These are phyloP conservation scores for Sphenodon punctatus DNA, from an alignment of 2,797 vertebrate genomes.

Conservation along the genomic window DNA sequence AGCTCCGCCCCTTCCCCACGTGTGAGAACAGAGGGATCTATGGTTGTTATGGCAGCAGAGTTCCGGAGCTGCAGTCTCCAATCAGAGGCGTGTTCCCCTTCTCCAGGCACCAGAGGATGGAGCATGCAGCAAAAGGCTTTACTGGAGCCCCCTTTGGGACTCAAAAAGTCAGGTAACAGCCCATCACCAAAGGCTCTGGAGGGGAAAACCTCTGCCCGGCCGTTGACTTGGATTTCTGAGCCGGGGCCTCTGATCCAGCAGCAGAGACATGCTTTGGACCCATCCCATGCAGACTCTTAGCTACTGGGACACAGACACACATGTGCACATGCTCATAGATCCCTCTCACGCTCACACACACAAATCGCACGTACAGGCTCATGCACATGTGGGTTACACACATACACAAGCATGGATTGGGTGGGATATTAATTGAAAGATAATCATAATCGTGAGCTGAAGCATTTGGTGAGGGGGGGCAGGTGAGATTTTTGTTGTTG, in stretches of 20 bases:
- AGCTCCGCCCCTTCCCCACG: background rate
- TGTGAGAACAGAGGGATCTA: background rate
- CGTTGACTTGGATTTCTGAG: accelerated
- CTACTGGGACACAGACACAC: background rate
- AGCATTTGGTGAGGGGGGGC: too few relatives aligned
- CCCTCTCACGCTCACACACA: background rate
- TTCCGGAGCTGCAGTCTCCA: background rate
- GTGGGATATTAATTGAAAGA: too few relatives aligned
- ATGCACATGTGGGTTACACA: too few relatives aligned
- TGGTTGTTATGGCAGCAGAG: conserved; percentile 40
- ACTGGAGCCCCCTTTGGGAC: conserved; percentile 57
- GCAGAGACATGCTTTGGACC: too few relatives aligned
- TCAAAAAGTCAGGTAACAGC: conserved; percentile 61
- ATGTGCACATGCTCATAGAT: background rate
- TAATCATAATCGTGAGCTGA: too few relatives aligned
- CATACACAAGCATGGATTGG: too few relatives aligned
- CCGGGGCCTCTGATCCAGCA: background rate
- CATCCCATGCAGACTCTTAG: background rate
- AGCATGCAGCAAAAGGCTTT: conserved; percentile 13
- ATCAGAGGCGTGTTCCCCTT: background rate
- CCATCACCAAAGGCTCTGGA: background rate
- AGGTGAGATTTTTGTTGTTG: too few relatives aligned
- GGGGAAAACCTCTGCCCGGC: background rate
- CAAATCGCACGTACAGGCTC: background rate
- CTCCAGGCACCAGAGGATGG: background rate